Evolutionary conservation across 2,888 invertebrate genomes (phyloP), one percentile per base, ranked within the genome.

Genomic region (Cynaeus angustus): DNA sequence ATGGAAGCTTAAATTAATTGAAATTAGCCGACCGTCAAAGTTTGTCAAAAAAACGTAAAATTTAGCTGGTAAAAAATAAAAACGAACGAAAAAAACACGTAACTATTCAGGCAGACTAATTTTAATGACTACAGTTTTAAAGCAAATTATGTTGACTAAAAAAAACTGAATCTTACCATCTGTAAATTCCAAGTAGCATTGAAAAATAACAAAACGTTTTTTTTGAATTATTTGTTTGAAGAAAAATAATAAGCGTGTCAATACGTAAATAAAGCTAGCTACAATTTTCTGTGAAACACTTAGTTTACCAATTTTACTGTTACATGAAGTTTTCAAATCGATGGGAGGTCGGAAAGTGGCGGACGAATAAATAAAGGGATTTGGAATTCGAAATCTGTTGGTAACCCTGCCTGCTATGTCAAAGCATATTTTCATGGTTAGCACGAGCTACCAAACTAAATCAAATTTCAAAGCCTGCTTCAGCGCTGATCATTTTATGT

Each of bases 121-220:
- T 72, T 75, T 71, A 75, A 71, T 74, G 10, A 69, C 71, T 69
- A 71, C 68, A 66, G 61, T 61, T 66, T 65, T 48, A 61, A 71
- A 73, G 71, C 73, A 50, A 58, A 66, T 62, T 26, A 56, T 72
- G 61, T 28, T 30, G 61, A 41, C 21, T 72, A 76, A 77, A 73
- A 74, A 79, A 83, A 84, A 81, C 80, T 83, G 84, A 85, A 84
- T 79, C 86, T 86, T 86, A 86, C 86, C 86, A 84, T 86, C 86
- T 86, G 82, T 77, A 77, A 58, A 76, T 80, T 84, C 84, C 84
- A 85, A 83, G 84, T 84, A 84, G 85, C 85, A 85, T 83, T 82
- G 81, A 79, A 83, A 81, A 80, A 75, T 75, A 77, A 78, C 75
- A 81, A 79, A 77, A 78, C 72, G 78, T 77, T 76, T 75, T 76